These are phyloP conservation scores for Drosophila birchii DNA, from an alignment of 2,888 invertebrate species.

Conservation along the genomic window DNA sequence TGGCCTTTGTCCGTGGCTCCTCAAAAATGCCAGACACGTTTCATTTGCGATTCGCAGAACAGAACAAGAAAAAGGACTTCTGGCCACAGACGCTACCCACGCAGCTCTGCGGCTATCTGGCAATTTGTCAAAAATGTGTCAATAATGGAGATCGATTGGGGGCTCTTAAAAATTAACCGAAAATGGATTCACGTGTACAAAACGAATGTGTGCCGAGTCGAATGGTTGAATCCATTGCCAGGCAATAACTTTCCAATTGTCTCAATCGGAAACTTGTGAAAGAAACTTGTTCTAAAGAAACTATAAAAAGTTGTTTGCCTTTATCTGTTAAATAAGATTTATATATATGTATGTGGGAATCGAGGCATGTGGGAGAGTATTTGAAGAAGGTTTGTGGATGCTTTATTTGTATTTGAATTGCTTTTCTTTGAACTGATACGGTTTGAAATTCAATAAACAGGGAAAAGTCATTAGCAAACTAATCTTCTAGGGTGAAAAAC, in stretches of 20 bases:
- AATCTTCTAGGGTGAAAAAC: background rate
- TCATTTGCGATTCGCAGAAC: conserved; percentile 46
- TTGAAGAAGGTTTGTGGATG: background rate
- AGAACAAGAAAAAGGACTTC: conserved; percentile 45
- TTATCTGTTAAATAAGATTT: conserved; percentile 9
- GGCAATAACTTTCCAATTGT: conserved; percentile 24
- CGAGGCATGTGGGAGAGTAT: background rate
- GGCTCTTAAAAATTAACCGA: conserved; percentile 60
- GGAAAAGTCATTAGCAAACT: background rate
- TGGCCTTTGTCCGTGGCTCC: conserved; percentile 48
- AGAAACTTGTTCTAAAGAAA: conserved; percentile 11
- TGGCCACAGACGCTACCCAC: conserved; percentile 52
- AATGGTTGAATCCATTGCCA: conserved; percentile 25
- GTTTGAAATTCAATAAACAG: background rate
- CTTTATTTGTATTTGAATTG: background rate
- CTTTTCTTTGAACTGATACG: background rate
- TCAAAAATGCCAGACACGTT: conserved; percentile 68
- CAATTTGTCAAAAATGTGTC: conserved; percentile 81
- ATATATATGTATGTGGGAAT: conserved; percentile 5
- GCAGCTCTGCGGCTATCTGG: conserved; percentile 55
- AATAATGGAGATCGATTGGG: conserved; percentile 77
- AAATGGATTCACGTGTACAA: conserved; percentile 56
- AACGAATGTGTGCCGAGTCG: conserved; percentile 14
- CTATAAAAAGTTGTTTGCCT: conserved; percentile 18
- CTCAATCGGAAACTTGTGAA: conserved; percentile 21